These are phyloP conservation scores for Leptogaster cylindrica DNA, from an alignment of 2,888 invertebrate species.

Conservation along the genomic window DNA sequence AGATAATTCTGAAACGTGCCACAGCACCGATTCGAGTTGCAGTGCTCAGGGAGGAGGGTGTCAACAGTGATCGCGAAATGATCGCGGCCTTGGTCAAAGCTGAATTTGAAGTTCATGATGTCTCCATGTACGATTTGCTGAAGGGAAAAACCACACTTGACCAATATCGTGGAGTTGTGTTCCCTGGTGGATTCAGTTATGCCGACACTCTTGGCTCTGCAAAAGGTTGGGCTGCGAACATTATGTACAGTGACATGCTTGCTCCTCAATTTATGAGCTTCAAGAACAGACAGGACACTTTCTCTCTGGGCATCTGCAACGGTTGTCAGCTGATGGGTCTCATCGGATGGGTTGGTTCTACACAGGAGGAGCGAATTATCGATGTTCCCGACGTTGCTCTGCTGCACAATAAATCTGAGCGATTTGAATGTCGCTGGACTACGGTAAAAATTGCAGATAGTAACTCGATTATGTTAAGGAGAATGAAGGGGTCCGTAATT, in stretches of 20 bases:
- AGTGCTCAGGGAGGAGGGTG: slow-evolving; percentile 92
- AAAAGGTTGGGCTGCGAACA: slow-evolving; percentile 96
- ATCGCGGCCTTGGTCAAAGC: slow-evolving; percentile 85
- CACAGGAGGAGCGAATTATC: slow-evolving; percentile 52
- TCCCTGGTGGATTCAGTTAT: slow-evolving; percentile 98
- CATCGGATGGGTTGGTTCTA: slow-evolving; percentile 84
- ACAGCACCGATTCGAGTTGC: slow-evolving; percentile 74
- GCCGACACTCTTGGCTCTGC: slow-evolving; percentile 96
- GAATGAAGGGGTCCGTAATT: slow-evolving; percentile 87
- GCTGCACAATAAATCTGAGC: slow-evolving; percentile 85
- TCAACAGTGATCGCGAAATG: slow-evolving; percentile 98
- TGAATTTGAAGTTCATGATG: slow-evolving; percentile 91
- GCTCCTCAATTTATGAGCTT: slow-evolving; percentile 80
- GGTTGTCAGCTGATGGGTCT: slow-evolving; percentile 96
- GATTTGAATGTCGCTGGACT: slow-evolving; percentile 81
- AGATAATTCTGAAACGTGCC: slow-evolving; percentile 58
- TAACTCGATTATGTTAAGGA: slow-evolving; percentile 80
- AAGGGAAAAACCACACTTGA: slow-evolving; percentile 74
- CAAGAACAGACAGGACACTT: slow-evolving; percentile 77
- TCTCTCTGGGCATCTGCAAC: slow-evolving; percentile 97
- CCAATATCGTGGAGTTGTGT: slow-evolving; percentile 85
- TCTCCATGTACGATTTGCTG: slow-evolving; percentile 91
- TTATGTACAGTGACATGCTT: slow-evolving; percentile 80
- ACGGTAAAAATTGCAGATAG: slow-evolving; percentile 72
- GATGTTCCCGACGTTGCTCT: slow-evolving; percentile 71